These are phyloP conservation scores for Bambusicola thoracicus DNA, from an alignment of 2,113 vertebrate species.

Conservation along the genomic window DNA sequence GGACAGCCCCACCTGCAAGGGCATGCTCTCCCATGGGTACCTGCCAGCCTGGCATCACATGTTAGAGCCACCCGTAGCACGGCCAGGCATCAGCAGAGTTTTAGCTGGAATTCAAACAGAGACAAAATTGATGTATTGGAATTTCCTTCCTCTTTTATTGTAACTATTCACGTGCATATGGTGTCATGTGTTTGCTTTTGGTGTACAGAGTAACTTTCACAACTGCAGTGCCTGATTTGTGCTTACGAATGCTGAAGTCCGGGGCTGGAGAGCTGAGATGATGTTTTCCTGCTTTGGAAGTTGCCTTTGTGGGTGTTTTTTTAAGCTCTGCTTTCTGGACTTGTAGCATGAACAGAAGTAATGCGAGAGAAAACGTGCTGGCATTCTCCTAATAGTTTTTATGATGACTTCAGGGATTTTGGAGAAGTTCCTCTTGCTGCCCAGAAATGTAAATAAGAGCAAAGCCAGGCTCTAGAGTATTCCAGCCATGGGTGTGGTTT, in stretches of 20 bases:
- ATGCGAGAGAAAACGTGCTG: not conserved
- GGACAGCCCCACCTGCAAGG: not conserved
- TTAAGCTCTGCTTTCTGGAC: not conserved
- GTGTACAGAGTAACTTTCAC: not conserved
- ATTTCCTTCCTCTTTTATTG: not conserved
- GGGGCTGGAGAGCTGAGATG: not conserved
- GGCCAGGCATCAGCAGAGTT: not conserved
- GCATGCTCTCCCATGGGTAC: not conserved
- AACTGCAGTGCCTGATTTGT: not conserved
- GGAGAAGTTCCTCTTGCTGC: not conserved
- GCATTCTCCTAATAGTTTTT: not conserved
- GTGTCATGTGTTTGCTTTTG: not conserved
- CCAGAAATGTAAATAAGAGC: not conserved
- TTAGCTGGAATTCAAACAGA: not conserved
- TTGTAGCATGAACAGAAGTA: not conserved
- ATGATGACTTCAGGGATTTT: not conserved
- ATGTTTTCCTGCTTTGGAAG: not conserved
- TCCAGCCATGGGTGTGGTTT: not conserved
- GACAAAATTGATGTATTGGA: not conserved
- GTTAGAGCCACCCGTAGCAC: accelerated
- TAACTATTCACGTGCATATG: not conserved
- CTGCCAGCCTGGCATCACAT: accelerated
- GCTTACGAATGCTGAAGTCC: not conserved
- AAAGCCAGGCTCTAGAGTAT: not conserved
- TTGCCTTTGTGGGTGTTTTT: not conserved